Conservation (phyloP, 2,113 vertebrate species). For the Elanus axillaris region DNA sequence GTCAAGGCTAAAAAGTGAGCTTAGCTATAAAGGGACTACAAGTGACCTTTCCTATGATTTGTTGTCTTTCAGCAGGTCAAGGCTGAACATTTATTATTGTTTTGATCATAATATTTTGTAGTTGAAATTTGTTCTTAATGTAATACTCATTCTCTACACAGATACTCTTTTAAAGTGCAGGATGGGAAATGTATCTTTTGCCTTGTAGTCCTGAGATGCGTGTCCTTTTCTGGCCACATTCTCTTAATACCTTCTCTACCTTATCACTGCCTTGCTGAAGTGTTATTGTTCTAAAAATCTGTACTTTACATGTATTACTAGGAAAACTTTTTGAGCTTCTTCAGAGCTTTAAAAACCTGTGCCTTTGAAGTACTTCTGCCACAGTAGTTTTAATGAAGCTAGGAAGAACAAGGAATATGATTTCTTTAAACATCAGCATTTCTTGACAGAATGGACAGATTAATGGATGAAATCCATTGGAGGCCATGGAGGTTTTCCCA, state of each 20-base stretch:
- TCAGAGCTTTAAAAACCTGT: neutral
- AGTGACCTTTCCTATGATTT: neutral
- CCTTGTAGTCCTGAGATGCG: neutral
- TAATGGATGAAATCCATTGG: neutral
- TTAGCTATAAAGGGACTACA: neutral
- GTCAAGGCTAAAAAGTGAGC: neutral
- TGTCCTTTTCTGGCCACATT: neutral
- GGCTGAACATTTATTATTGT: neutral
- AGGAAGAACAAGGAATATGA: neutral
- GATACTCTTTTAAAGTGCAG: neutral
- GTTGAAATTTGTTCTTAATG: neutral
- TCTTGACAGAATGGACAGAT: neutral
- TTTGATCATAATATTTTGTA: neutral
- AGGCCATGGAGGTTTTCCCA: neutral
- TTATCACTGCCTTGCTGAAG: neutral
- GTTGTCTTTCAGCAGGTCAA: neutral
- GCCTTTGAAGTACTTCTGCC: slow-evolving; percentile 23
- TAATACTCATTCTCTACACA: neutral
- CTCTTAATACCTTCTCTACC: neutral
- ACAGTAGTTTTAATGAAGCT: neutral
- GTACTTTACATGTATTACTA: neutral
- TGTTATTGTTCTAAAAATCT: neutral
- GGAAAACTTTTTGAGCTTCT: neutral
- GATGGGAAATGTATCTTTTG: neutral
- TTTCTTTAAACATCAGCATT: slow-evolving; percentile 34